A percentile compares a stretch with the other conserved stretches of the same genome.
Conservation (phyloP, 2,113 vertebrate genomes). For the Psilopsiagon aurifrons region DNA sequence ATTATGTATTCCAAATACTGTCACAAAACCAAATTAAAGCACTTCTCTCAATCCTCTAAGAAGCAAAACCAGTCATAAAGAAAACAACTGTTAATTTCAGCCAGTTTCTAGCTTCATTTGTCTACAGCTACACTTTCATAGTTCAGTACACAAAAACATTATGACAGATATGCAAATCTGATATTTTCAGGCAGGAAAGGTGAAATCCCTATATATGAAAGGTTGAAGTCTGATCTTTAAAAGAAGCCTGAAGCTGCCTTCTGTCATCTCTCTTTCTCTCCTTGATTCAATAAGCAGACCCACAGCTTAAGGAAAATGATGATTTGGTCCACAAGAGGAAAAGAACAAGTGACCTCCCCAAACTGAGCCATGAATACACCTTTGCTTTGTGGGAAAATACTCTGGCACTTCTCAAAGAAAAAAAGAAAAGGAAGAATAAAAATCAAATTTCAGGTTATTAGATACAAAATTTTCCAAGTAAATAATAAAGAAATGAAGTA, state of each 20-base stretch:
- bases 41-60: neutral
- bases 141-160: conserved; percentile 15
- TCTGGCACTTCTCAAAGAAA: neutral
- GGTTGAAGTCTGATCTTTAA: conserved; percentile 46
- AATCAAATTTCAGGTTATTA: neutral
- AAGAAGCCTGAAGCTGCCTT: conserved; percentile 15
- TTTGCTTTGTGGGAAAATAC: neutral
- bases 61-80: neutral
- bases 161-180: conserved; percentile 50
- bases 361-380: neutral
- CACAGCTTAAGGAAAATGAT: neutral
- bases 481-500: neutral
- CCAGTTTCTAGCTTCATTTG: neutral
- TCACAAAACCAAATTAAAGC: neutral
- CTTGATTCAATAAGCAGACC: conserved; percentile 6
- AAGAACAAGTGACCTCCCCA: neutral
- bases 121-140: neutral
- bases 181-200: conserved; percentile 46
- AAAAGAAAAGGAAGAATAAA: neutral
- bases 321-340: neutral
- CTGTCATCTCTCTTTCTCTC: conserved; percentile 25
- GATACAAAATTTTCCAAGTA: neutral
- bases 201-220: conserved; percentile 45
- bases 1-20: neutral
- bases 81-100: conserved; percentile 4